Evolutionary conservation across 2,797 vertebrate genomes (phyloP).

Genomic region (Chelon auratus): DNA sequence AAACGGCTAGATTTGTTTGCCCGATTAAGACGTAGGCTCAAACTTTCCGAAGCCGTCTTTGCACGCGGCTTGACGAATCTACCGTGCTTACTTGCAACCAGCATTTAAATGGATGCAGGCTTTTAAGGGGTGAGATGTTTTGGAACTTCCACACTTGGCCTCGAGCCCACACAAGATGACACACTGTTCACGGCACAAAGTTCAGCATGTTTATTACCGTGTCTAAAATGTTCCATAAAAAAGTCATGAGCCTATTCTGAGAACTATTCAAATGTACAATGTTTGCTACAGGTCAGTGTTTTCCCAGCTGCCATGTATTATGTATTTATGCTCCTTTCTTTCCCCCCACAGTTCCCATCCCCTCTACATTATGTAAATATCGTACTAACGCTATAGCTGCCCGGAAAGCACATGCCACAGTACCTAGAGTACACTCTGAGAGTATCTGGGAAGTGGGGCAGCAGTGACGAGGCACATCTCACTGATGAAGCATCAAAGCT

Average conservation of each 20-base stretch:
- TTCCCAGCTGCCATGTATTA: conserved; percentile 53
- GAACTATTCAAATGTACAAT: conserved; percentile 21
- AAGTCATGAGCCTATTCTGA: conserved; percentile 44
- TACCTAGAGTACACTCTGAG: conserved; percentile 1
- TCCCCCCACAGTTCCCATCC: neutral
- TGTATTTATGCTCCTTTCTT: conserved; percentile 30
- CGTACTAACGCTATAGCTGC: conserved; percentile 22
- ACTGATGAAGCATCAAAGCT: conserved; percentile 56
- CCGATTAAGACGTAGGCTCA: conserved; percentile 51
- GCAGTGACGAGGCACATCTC: conserved; percentile 56
- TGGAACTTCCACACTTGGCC: neutral
- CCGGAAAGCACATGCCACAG: conserved; percentile 21
- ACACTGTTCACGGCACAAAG: neutral
- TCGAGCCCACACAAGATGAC: neutral
- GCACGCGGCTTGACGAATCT: conserved; percentile 6
- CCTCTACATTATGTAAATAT: conserved; percentile 33
- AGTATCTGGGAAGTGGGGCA: conserved; percentile 28
- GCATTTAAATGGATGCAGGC: conserved; percentile 9
- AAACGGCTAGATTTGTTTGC: conserved; percentile 54
- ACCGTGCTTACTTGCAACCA: neutral
- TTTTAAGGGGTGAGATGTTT: conserved; percentile 10
- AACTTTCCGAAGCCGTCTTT: conserved; percentile 25
- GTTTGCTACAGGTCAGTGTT: conserved; percentile 48
- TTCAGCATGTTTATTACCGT: conserved; percentile 26
- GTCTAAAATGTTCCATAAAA: conserved; percentile 57